phyloP scores from a whole-genome alignment of 2,888 invertebrate species.

The Lottia scabra region DNA sequence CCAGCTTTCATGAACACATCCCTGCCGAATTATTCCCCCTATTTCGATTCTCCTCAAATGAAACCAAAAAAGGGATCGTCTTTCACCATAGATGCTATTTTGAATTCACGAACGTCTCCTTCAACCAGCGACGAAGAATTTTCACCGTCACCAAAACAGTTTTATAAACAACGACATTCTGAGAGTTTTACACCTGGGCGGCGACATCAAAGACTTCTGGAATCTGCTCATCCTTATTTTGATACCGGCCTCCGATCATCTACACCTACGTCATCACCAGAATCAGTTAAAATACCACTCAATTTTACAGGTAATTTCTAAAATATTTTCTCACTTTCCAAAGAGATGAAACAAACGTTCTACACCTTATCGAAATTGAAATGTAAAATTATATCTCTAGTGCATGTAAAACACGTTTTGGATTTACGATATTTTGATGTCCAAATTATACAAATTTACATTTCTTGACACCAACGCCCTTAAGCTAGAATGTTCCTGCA shows the following conservation, averaged over 20 bases:
- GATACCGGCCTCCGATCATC: background rate
- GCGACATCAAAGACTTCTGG: conserved; percentile 45
- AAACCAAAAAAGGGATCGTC: conserved; percentile 36
- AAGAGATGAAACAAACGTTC: no score
- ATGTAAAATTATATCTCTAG: no score
- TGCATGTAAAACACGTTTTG: no score
- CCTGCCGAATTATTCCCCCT: conserved; percentile 19
- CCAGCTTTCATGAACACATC: conserved; percentile 49
- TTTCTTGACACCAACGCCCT: no score
- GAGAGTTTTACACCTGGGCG: conserved; percentile 27
- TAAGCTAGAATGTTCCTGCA: no score
- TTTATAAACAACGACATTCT: conserved; percentile 33
- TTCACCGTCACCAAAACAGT: conserved; percentile 21
- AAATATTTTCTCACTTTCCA: no score
- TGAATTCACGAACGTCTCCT: conserved; percentile 37
- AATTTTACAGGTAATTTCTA: background rate
- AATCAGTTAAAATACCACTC: background rate
- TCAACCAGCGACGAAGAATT: conserved; percentile 19
- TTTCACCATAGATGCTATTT: conserved; percentile 58
- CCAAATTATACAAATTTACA: no score
- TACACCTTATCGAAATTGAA: no score
- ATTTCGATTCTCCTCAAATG: conserved; percentile 8
- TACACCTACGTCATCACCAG: background rate
- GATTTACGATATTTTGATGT: no score
- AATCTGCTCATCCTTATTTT: conserved; percentile 43